These are phyloP conservation scores for Oxyteleia sp. DNA, from an alignment of 2,888 invertebrate genomes.

Conservation along the genomic window DNA sequence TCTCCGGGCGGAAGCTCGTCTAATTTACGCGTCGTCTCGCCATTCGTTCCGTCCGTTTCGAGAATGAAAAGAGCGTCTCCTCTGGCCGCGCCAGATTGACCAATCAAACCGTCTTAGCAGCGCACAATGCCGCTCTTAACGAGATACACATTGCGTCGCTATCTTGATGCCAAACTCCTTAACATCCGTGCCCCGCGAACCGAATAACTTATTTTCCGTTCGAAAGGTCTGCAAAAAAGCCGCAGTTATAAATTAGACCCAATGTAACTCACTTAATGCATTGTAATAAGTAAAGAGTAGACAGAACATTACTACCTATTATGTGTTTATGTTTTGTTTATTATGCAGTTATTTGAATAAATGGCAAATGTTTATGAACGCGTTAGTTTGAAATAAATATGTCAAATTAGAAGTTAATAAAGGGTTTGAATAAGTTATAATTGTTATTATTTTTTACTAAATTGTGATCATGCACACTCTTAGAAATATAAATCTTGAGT, in stretches of 20 bases:
- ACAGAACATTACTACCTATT: not conserved
- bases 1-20: constrained; percentile 79
- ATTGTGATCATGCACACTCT: too few relatives aligned
- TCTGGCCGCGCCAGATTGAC: constrained; percentile 81
- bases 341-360: not conserved
- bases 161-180: constrained; percentile 66
- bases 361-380: too few relatives aligned
- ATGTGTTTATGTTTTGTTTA: not conserved
- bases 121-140: constrained; percentile 84
- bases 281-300: constrained; percentile 30
- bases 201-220: constrained; percentile 66
- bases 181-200: constrained; percentile 68
- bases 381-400: too few relatives aligned
- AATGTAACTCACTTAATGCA: constrained; percentile 30
- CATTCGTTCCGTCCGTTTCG: constrained; percentile 73
- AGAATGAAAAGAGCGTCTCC: constrained; percentile 61
- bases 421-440: too few relatives aligned
- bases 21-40: constrained; percentile 78
- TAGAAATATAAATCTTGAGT: too few relatives aligned
- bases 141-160: constrained; percentile 75
- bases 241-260: constrained; percentile 36
- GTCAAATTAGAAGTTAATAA: too few relatives aligned
- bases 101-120: constrained; percentile 84
- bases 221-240: constrained; percentile 21
- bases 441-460: too few relatives aligned